Base-by-base conservation (phyloP, 2,797 vertebrate species). In the Neosilurus hyrtlii region DNA sequence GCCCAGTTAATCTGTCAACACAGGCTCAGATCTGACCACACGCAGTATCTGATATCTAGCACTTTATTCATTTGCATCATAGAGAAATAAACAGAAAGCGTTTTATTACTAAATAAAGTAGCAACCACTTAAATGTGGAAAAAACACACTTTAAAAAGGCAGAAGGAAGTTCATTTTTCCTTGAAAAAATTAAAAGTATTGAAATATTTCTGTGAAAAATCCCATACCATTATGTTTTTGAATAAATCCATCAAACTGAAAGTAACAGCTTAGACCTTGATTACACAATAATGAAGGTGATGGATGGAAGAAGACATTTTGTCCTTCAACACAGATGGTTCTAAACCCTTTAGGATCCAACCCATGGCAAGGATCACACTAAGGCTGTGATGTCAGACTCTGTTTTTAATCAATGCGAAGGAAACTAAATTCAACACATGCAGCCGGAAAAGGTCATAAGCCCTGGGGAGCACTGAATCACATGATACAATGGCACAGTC, bases 291-390 rank as follows among this genome's bases (percentile, higher is more conserved):
- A 49, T 49, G n/a, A 84, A 83, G 51, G 51, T 74, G 56, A 84
- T 79, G 7, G 70, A 85, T 67, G 78, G 74, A 83, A 84, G 84
- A 72, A 49, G 86, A 77, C 87, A 86, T 43, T 51, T 73, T 85
- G 88, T 89, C 91, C 90, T 92, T 90, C 88, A 88, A 79, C 26
- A 24, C 77, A 84, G 86, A 89, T 83, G 90, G 88, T 87, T 82
- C 73, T 11, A 57, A 71, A 82, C 49, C 83, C 57, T 82, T 67
- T 52, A 82, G 72, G 80, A 85, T 75, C 66, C 22, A 37, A 75
- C 76, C 76, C 76, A 85, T 86, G 87, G 89, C 88, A 89, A 85
- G 86, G 82, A 89, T 84, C 85, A 85, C 75, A 52, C 77, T 49
- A 88, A 68, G 82, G 81, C 82, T 80, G 54, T 84, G 83, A 87